Percentiles rank a stretch among this genome's conserved stretches.
phyloP scores from a whole-genome alignment of 2,797 vertebrate genomes.

The Dipus sagitta region DNA sequence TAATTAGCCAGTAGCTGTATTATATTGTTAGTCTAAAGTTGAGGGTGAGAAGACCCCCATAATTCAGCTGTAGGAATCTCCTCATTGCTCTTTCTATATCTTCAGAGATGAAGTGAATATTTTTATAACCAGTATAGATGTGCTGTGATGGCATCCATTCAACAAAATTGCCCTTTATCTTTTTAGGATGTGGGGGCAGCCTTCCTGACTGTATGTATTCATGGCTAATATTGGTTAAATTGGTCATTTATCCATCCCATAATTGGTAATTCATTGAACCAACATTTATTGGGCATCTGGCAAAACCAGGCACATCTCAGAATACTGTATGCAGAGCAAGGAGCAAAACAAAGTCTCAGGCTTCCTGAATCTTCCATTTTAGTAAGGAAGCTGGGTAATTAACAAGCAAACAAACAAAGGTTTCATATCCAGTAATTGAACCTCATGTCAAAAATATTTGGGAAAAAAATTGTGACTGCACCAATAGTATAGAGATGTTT shows the following conservation, averaged over 20 bases:
- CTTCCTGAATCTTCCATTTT: slow-evolving; percentile 26
- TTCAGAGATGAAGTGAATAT: slow-evolving; percentile 8
- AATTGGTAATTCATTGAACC: slow-evolving; percentile 62
- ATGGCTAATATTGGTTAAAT: slow-evolving; percentile 34
- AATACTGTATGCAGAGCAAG: not conserved
- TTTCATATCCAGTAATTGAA: not conserved
- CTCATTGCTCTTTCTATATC: slow-evolving; percentile 30
- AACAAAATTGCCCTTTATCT: slow-evolving; percentile 35
- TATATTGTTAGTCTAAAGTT: slow-evolving; percentile 26
- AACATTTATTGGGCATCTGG: slow-evolving; percentile 37
- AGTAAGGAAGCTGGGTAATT: slow-evolving; percentile 24
- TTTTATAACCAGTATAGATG: slow-evolving; percentile 40
- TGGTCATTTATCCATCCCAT: slow-evolving; percentile 36
- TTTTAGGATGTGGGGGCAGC: slow-evolving; percentile 20
- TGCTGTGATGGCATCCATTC: slow-evolving; percentile 12
- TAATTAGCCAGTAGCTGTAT: not conserved
- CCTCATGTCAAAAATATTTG: not conserved
- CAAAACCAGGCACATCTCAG: slow-evolving; percentile 19
- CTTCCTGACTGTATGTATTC: slow-evolving; percentile 34
- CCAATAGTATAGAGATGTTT: not conserved
- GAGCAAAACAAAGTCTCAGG: not conserved
- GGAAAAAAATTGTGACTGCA: not conserved
- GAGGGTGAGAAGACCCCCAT: not conserved
- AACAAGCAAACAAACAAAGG: not conserved
- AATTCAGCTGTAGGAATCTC: not conserved